These are phyloP conservation scores for Scomber scombrus DNA, from an alignment of 2,113 vertebrate species.

Conservation along the genomic window DNA sequence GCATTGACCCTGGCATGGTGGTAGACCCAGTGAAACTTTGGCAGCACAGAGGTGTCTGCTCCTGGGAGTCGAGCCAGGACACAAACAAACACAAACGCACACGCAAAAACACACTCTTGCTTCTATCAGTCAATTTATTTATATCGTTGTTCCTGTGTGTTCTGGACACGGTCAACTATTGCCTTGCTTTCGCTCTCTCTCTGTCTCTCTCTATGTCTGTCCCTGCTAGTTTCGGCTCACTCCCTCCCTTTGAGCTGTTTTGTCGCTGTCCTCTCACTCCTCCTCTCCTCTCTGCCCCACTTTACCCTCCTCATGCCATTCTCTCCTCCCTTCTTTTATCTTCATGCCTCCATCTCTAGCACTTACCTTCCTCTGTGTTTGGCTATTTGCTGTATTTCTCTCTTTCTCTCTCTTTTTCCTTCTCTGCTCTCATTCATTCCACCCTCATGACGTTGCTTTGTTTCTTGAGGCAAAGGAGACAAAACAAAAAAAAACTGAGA, in stretches of 20 bases:
- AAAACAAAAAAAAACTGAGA: conserved; percentile 16
- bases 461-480: conserved; percentile 30
- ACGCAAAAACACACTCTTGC: conserved; percentile 52
- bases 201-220: conserved; percentile 28
- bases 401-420: conserved; percentile 29
- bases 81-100: conserved; percentile 61
- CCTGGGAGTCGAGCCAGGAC: conserved; percentile 64
- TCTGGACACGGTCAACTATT: conserved; percentile 27
- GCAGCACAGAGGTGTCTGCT: conserved; percentile 63
- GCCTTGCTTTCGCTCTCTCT: conserved; percentile 24
- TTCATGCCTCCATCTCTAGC: conserved; percentile 7
- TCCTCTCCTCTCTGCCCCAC: conserved; percentile 54
- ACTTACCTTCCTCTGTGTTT: conserved; percentile 19
- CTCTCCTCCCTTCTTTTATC: conserved; percentile 23
- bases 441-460: conserved; percentile 19
- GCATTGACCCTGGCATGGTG: conserved; percentile 62
- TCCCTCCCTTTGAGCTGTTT: conserved; percentile 37
- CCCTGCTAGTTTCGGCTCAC: conserved; percentile 21
- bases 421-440: conserved; percentile 22
- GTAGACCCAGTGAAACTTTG: conserved; percentile 73
- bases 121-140: conserved; percentile 70
- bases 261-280: conserved; percentile 41
- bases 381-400: conserved; percentile 8
- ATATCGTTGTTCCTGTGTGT: conserved; percentile 58
- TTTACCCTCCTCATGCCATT: conserved; percentile 47